A percentile compares a stretch with the other conserved stretches of the same genome.
These are phyloP conservation scores for Odiellus spinosus DNA, from an alignment of 2,888 invertebrate species.

Conservation along the genomic window DNA sequence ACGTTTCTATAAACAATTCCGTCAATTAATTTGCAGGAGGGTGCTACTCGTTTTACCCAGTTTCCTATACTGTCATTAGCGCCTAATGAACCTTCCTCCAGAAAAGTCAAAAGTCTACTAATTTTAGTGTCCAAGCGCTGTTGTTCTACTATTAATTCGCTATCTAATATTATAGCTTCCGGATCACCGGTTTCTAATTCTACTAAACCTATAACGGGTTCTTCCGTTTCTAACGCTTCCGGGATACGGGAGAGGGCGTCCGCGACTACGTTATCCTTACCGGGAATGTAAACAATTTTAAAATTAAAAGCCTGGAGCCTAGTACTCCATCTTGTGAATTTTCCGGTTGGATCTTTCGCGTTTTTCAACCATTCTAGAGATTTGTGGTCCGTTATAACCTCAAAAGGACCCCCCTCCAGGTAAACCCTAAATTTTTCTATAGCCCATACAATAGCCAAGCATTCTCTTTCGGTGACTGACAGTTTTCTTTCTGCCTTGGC, in stretches of 20 bases:
- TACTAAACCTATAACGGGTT: too few relatives aligned
- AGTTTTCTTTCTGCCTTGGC: constrained; percentile 28
- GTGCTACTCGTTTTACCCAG: too few relatives aligned
- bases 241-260: constrained; percentile 28
- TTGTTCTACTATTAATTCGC: too few relatives aligned
- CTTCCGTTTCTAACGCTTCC: too few relatives aligned
- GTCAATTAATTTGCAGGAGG: too few relatives aligned
- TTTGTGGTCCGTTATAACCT: constrained; percentile 32
- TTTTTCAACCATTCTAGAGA: constrained; percentile 33
- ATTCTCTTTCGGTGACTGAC: constrained; percentile 31
- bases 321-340: constrained; percentile 33
- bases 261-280: constrained; percentile 28
- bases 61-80: too few relatives aligned
- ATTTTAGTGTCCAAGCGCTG: too few relatives aligned
- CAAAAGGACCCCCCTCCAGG: constrained; percentile 27
- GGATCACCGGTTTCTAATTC: too few relatives aligned
- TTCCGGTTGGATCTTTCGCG: constrained; percentile 29
- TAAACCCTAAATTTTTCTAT: constrained; percentile 30
- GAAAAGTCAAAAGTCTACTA: too few relatives aligned
- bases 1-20: too few relatives aligned
- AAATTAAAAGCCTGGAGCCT: constrained; percentile 29
- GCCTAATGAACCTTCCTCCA: too few relatives aligned
- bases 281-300: constrained; percentile 28
- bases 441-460: constrained; percentile 26
- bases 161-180: too few relatives aligned